Conservation (phyloP, 2,797 vertebrate genomes). For the Peromyscus eremicus region DNA sequence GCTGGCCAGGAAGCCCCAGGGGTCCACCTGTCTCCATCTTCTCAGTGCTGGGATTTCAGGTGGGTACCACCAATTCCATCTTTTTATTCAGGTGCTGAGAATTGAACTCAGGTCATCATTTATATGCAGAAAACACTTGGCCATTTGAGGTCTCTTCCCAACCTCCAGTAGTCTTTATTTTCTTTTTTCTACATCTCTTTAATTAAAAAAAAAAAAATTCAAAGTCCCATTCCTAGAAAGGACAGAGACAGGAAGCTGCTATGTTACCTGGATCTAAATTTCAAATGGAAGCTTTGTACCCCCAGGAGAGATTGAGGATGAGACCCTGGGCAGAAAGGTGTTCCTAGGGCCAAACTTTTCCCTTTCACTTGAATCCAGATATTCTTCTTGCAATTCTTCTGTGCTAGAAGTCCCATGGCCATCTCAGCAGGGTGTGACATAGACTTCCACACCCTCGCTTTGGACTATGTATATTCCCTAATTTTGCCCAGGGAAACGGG, state of each 20-base stretch:
- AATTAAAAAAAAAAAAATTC: not conserved
- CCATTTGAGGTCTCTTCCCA: not conserved
- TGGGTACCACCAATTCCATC: not conserved
- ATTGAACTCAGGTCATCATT: not conserved
- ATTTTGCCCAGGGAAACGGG: not conserved
- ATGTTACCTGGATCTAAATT: not conserved
- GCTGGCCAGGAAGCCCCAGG: not conserved
- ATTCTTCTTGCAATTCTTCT: not conserved
- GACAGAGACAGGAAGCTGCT: not conserved
- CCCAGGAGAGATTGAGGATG: not conserved
- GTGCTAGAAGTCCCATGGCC: not conserved
- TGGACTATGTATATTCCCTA: not conserved
- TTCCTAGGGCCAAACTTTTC: not conserved
- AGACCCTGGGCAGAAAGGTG: not conserved
- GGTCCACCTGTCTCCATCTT: not conserved
- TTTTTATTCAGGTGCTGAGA: not conserved
- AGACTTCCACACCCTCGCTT: not conserved
- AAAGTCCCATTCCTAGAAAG: not conserved
- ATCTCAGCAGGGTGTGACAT: not conserved
- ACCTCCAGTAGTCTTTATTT: conserved; percentile 36
- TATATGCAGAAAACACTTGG: not conserved
- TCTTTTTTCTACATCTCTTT: not conserved
- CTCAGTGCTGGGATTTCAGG: not conserved
- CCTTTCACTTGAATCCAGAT: not conserved
- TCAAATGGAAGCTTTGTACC: not conserved